Conservation (phyloP, 2,797 vertebrate genomes). For the Okamejei kenojei region DNA sequence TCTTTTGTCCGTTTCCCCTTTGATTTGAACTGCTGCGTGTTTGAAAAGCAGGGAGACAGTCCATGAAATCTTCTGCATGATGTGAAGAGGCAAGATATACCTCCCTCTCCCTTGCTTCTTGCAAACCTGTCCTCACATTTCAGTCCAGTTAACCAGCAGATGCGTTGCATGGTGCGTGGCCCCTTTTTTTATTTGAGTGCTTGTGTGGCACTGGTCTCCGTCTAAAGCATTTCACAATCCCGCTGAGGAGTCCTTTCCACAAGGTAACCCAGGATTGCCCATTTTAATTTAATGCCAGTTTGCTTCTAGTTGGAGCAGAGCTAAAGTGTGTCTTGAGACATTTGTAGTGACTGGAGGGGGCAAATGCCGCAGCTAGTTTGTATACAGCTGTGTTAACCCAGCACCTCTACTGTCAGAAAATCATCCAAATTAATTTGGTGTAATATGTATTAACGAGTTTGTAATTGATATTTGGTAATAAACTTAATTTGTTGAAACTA, state of each 20-base stretch:
- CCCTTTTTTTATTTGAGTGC: not conserved
- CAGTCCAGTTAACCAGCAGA: not conserved
- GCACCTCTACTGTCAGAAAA: not conserved
- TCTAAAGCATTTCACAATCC: not conserved
- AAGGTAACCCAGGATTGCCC: not conserved
- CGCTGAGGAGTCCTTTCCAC: not conserved
- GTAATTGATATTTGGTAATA: slow-evolving; percentile 37
- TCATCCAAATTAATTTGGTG: not conserved
- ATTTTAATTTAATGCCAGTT: slow-evolving; percentile 1
- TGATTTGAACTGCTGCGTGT: not conserved
- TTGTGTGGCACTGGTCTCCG: not conserved
- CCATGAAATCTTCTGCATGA: too few species aligned
- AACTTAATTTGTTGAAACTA: slow-evolving; percentile 28
- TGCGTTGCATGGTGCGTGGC: not conserved
- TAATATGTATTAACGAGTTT: slow-evolving; percentile 32
- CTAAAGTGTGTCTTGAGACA: not conserved
- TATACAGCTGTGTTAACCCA: not conserved
- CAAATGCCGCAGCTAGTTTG: not conserved
- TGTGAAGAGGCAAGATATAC: too few species aligned
- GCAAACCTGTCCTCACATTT: not conserved
- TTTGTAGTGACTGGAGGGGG: not conserved
- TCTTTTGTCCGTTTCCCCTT: not conserved
- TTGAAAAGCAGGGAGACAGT: too few species aligned
- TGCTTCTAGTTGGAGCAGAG: not conserved
- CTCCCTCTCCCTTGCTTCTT: not conserved